phyloP scores from a whole-genome alignment of 2,113 vertebrate genomes.

The Typhlomys cinereus region DNA sequence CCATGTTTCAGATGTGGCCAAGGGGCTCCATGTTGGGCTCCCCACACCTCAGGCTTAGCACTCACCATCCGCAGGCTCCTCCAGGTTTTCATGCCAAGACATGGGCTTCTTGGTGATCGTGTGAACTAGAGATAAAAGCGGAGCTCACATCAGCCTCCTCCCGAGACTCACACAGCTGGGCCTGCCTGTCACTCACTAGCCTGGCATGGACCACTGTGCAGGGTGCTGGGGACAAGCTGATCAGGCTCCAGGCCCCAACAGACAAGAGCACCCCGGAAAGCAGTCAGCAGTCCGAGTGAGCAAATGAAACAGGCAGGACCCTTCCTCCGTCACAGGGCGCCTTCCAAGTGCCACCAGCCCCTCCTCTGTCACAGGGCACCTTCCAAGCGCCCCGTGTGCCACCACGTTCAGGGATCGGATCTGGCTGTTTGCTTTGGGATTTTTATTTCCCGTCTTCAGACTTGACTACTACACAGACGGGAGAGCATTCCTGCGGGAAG shows the following conservation, averaged over 20 bases:
- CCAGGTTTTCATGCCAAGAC: conserved; percentile 84
- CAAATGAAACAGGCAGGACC: too few relatives aligned
- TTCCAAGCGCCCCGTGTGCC: neutral
- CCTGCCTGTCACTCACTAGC: neutral
- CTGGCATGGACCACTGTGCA: neutral
- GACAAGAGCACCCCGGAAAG: neutral
- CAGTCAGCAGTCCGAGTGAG: neutral
- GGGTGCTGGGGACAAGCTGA: too few relatives aligned
- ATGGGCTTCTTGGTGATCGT: conserved; percentile 89
- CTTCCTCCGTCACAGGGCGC: neutral
- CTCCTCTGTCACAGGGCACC: neutral
- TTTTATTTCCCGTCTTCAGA: too few relatives aligned
- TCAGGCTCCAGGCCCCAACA: too few relatives aligned
- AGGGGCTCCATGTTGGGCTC: too few relatives aligned
- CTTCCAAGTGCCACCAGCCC: neutral
- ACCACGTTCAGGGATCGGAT: neutral
- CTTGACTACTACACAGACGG: neutral
- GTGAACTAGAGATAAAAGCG: conserved; percentile 84
- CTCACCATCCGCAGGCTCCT: conserved; percentile 88
- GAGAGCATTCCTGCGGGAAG: neutral
- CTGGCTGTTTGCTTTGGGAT: too few relatives aligned
- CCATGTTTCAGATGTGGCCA: too few relatives aligned
- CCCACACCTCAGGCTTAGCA: neutral
- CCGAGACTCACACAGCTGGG: neutral
- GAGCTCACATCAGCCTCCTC: conserved; percentile 32